Base-by-base conservation (phyloP, 2,113 vertebrate species). In the Nannospalax galili region DNA sequence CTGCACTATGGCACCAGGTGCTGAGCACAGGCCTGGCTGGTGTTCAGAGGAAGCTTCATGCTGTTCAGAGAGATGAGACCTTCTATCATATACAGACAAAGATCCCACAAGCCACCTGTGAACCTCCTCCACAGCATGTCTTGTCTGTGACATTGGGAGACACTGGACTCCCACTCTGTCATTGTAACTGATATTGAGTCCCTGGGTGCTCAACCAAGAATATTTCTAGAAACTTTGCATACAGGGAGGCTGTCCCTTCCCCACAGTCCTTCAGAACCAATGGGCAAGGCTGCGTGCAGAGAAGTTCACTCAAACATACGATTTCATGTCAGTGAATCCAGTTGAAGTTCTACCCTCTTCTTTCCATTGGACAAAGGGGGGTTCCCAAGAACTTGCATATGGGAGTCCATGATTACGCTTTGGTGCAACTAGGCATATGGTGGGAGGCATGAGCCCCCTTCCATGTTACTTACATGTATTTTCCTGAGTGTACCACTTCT, bases 231-330 rank as follows among this genome's bases (percentile, higher is more conserved):
- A 73, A 56, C 72, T 74, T 37, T n/a, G 24, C 28, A 30, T 2
- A 2, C 45, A 7, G 2, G 11, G 10, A 74, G 16, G 19, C 9
- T n/a, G 8, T 10, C 1, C 6, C 35, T 64, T 81, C 22, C 15
- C 19, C 42, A 19, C 5, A 5, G 60, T 24, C 75, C 60, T 69
- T 79, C 42, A 74, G 89, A 84, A 69, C 24, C 22, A 48, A 11
- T 11, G 7, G 58, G 26, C 1, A 9, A 74, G 72, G 17, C 64
- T 20, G 19, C 0, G 0, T 3, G 9, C 24, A 7, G 30, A 48
- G 42, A 52, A 52, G 52, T 70, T 78, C 26, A 0, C 12, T 30
- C 42, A 58, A 16, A n/a, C 2, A 0, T 20, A 45, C 1, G 37
- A 20, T 24, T 35, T 0, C 81, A 14, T 1, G 0, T 19, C 15